Evolutionary conservation across 2,888 invertebrate genomes (phyloP), one percentile per base, ranked within the genome.

Genomic region (Timandra comae): DNA sequence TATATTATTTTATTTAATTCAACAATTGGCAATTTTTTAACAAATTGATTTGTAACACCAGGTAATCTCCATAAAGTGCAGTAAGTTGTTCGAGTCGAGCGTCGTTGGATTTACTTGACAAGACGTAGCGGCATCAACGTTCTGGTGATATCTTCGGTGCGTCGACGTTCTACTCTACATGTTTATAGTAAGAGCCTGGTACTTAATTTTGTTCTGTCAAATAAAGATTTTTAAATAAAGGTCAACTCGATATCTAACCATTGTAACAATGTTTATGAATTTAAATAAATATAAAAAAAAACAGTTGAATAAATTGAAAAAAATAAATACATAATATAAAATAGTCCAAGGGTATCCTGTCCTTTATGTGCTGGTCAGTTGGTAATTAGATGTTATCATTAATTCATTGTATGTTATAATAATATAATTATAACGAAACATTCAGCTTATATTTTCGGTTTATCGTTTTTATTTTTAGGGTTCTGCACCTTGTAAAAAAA

Each of bases 151-250:
- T 41, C 35, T 12, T 44, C 43, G 50, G 41, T 47, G 38, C 42
- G 32, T 44, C 55, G 19, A 37, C 45, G 34, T 58, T 35, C 49
- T 63, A n/a, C n/a, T 52, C 46, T 48, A 45, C 79, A 63, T 50
- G 60, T 49, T 80, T 78, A 84, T 81, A 84, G 84, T 85, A 85
- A 85, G 84, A 77, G 45, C 53, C 69, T 65, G 81, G 85, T 82
- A 81, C 73, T 82, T 80, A 72, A 73, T 64, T 69, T 74, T 68
- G 72, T 72, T 79, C 67, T 80, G 80, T 80, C 66, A 77, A 72
- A 67, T 75, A 74, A 74, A 74, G 54, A 63, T 52, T 53, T 53
- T 45, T 45, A 45, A 66, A 64, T 67, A 66, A 70, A 71, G 57
- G 49, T 57, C 52, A 64, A 56, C 65, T 60, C 56, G 35, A 56